Evolutionary conservation across 2,797 vertebrate genomes (phyloP).

Genomic region (Bryconaethiops microstoma): DNA sequence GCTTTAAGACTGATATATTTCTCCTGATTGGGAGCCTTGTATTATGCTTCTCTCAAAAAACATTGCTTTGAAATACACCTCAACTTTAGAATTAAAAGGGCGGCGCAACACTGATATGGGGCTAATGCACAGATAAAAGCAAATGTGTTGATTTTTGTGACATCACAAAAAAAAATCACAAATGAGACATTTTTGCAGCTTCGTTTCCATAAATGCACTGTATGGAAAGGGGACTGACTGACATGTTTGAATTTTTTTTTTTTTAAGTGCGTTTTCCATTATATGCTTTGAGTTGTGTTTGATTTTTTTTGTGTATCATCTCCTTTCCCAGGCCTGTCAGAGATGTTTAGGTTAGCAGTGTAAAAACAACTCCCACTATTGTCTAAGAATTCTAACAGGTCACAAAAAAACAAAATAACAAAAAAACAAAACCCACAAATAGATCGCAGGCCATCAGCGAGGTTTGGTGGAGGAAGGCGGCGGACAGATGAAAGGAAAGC

Average conservation of each 20-base stretch:
- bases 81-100: too few relatives aligned
- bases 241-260: too few relatives aligned
- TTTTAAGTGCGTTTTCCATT: neutral
- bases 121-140: too few relatives aligned
- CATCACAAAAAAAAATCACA: too few relatives aligned
- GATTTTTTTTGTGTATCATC: neutral
- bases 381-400: constrained; percentile 64
- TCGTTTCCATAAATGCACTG: too few relatives aligned
- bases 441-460: constrained; percentile 53
- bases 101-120: too few relatives aligned
- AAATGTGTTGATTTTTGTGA: too few relatives aligned
- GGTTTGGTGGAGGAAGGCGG: constrained; percentile 41
- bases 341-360: constrained; percentile 60
- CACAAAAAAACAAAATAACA: constrained; percentile 54
- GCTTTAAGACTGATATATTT: neutral
- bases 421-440: constrained; percentile 64
- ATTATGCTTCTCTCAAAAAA: too few relatives aligned
- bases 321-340: constrained; percentile 9
- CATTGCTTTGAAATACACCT: too few relatives aligned
- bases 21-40: too few relatives aligned
- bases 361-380: constrained; percentile 56
- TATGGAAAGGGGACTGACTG: too few relatives aligned
- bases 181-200: too few relatives aligned
- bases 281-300: neutral
- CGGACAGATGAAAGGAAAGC: constrained; percentile 29